Evolutionary conservation across 2,888 invertebrate genomes (phyloP).

Genomic region (Leptura quadrifasciata): DNA sequence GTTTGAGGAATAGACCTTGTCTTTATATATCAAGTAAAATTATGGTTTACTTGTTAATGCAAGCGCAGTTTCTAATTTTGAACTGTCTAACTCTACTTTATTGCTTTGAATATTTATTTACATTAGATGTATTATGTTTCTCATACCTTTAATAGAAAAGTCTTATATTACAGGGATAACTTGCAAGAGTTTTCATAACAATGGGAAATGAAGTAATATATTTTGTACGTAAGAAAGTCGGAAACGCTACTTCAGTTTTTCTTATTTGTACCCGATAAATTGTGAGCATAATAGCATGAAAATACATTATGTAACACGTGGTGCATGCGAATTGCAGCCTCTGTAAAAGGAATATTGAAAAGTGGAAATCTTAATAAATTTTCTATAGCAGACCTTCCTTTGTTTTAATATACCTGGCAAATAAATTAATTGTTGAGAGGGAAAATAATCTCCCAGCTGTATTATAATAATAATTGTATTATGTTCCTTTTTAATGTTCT

Average conservation of each 20-base stretch:
- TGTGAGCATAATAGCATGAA: slow-evolving; percentile 59
- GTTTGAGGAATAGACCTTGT: too few relatives aligned
- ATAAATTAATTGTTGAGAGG: neutral
- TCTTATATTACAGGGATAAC: slow-evolving; percentile 17
- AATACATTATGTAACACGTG: slow-evolving; percentile 64
- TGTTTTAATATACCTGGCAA: slow-evolving; percentile 30
- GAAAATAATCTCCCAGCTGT: slow-evolving; percentile 1
- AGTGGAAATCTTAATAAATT: slow-evolving; percentile 61
- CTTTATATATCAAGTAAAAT: too few relatives aligned
- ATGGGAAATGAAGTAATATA: slow-evolving; percentile 59
- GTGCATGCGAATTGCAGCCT: slow-evolving; percentile 57
- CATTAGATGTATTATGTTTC: neutral
- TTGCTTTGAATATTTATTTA: neutral
- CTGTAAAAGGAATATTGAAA: slow-evolving; percentile 59
- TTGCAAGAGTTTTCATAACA: slow-evolving; percentile 46
- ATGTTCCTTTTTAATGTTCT: neutral
- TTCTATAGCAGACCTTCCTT: slow-evolving; percentile 21
- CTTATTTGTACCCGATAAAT: slow-evolving; percentile 59
- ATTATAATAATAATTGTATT: neutral
- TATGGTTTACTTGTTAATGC: too few relatives aligned
- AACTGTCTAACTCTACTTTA: neutral
- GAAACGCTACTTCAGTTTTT: slow-evolving; percentile 51
- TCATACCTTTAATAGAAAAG: slow-evolving; percentile 28
- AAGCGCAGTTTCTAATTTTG: too few relatives aligned
- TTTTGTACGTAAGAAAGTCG: slow-evolving; percentile 53